phyloP scores from a whole-genome alignment of 2,888 invertebrate species.

The Tetramorium bicarinatum region DNA sequence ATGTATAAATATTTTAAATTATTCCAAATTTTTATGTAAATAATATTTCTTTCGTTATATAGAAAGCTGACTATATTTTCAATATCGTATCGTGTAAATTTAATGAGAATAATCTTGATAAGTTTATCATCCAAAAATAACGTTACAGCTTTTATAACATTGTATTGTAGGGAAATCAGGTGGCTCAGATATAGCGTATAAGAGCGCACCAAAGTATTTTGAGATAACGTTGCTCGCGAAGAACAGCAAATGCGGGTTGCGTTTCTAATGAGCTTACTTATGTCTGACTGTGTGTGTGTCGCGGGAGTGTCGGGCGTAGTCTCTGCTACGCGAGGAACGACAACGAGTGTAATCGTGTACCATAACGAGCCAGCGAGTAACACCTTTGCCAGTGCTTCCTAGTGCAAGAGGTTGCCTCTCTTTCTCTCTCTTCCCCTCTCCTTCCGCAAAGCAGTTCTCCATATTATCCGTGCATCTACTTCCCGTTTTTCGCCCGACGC shows the following conservation, averaged over 20 bases:
- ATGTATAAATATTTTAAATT: not conserved
- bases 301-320: conserved; percentile 35
- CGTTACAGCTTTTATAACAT: not conserved
- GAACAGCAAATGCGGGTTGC: conserved; percentile 49
- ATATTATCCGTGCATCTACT: conserved; percentile 50
- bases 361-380: conserved; percentile 62
- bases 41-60: not conserved
- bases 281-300: conserved; percentile 17
- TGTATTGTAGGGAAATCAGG: conserved; percentile 21
- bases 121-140: not conserved
- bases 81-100: not conserved
- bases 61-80: not conserved
- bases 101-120: not conserved
- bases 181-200: not conserved
- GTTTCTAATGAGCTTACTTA: conserved; percentile 62
- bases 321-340: conserved; percentile 51
- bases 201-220: conserved; percentile 23
- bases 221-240: conserved; percentile 1
- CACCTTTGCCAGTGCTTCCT: conserved; percentile 61
- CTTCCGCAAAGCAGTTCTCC: conserved; percentile 60
- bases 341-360: conserved; percentile 66
- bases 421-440: not conserved
- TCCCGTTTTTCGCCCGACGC: conserved; percentile 66
- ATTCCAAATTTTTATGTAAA: not conserved
- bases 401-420: conserved; percentile 34